Conservation (phyloP, 2,113 vertebrate species). For the Psammodynastes pulverulentus region DNA sequence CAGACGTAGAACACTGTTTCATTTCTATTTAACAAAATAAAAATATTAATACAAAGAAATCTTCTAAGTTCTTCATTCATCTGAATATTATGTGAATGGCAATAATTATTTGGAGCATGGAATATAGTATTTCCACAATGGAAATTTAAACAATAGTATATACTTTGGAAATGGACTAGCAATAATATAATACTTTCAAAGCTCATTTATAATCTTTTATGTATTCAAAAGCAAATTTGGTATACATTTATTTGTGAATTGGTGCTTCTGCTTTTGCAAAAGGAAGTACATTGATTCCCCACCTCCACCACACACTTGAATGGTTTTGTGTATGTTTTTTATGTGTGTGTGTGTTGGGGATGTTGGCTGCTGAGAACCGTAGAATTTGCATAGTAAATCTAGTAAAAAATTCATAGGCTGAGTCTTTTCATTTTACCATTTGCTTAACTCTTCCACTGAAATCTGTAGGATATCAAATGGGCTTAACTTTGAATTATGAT, state of each 20-base stretch:
- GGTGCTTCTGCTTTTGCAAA: neutral
- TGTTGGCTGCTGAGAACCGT: neutral
- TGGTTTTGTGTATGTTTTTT: neutral
- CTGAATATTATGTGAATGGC: neutral
- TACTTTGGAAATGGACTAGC: slow-evolving; percentile 21
- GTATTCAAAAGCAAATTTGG: neutral
- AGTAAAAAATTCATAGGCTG: neutral
- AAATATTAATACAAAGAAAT: slow-evolving; percentile 26
- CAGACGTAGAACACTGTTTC: slow-evolving; percentile 62
- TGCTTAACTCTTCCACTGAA: neutral
- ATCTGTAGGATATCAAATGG: neutral
- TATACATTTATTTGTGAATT: neutral
- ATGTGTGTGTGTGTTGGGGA: neutral
- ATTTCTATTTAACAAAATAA: slow-evolving; percentile 40
- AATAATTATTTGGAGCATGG: slow-evolving; percentile 25
- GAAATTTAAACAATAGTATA: slow-evolving; percentile 24
- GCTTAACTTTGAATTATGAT: neutral
- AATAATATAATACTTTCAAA: neutral
- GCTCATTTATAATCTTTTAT: neutral
- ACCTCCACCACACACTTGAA: neutral
- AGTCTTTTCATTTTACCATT: neutral
- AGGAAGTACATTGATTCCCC: neutral
- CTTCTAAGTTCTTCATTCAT: neutral
- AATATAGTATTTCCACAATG: neutral
- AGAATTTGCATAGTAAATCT: neutral